Evolutionary conservation across 2,888 invertebrate genomes (phyloP).

Genomic region (Rapana venosa): DNA sequence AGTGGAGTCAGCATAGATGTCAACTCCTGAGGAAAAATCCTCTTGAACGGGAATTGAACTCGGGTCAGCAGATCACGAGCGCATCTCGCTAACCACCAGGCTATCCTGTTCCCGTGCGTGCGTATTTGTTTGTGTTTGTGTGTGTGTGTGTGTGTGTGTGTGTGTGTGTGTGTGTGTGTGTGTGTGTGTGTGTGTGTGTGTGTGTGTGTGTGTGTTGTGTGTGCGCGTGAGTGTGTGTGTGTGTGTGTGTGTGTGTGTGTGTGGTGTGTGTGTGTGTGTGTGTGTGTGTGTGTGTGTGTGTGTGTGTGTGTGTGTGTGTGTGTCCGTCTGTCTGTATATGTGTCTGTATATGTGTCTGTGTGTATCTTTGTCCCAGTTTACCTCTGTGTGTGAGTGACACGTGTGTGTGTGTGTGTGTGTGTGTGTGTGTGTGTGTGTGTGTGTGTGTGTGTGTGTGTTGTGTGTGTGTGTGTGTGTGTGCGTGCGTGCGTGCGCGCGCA

Average conservation of each 20-base stretch:
- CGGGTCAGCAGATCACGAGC: too few species aligned
- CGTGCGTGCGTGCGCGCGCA: background rate
- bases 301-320: background rate
- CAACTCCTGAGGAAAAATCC: too few species aligned
- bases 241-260: background rate
- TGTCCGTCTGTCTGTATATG: too few species aligned
- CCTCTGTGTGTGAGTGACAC: background rate
- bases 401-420: background rate
- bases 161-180: background rate
- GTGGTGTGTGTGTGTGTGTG: background rate
- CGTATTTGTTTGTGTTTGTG: background rate
- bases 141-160: background rate
- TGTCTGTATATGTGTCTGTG: too few species aligned
- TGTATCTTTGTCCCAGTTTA: background rate
- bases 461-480: background rate
- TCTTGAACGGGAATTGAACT: too few species aligned
- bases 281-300: slow-evolving; percentile 9
- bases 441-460: background rate
- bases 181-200: background rate
- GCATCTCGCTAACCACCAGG: too few species aligned
- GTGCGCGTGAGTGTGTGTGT: background rate
- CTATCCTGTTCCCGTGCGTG: background rate
- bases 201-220: background rate
- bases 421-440: background rate
- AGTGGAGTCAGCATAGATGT: too few species aligned